These are phyloP conservation scores for Sylvia atricapilla DNA, from an alignment of 2,113 vertebrate species.

Conservation along the genomic window DNA sequence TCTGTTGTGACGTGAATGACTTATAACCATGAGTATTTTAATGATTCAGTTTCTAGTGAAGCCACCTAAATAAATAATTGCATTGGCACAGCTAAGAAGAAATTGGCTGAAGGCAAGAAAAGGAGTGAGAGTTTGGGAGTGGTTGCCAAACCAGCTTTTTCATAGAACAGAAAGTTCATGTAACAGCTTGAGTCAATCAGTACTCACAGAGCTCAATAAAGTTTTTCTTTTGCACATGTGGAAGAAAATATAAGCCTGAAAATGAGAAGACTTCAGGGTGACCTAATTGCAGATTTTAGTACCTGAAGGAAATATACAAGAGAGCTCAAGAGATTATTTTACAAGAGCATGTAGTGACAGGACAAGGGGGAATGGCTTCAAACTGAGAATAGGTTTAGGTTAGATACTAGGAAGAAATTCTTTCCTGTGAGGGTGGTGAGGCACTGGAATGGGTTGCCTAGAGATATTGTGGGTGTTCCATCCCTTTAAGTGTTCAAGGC, in stretches of 20 bases:
- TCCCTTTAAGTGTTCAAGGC: not conserved
- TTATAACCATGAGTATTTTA: not conserved
- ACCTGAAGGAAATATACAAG: not conserved
- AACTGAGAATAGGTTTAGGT: not conserved
- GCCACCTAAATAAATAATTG: not conserved
- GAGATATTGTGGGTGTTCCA: not conserved
- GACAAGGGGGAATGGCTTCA: not conserved
- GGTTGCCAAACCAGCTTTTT: not conserved
- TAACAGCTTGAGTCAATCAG: not conserved
- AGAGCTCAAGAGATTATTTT: not conserved
- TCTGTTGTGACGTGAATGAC: not conserved
- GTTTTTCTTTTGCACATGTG: not conserved
- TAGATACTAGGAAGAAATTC: not conserved
- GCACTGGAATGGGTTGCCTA: not conserved
- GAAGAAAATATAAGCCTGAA: not conserved
- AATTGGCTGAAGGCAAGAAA: not conserved
- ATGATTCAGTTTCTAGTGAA: not conserved
- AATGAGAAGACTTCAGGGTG: not conserved
- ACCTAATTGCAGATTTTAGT: not conserved
- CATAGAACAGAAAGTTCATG: not conserved
- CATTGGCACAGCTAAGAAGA: not conserved
- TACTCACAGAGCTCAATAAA: not conserved
- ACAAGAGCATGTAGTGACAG: not conserved
- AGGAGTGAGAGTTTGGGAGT: not conserved
- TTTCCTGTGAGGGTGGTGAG: not conserved